Conservation (phyloP, 1,140 invertebrate genomes). For the Archivesica marissinica region DNA sequence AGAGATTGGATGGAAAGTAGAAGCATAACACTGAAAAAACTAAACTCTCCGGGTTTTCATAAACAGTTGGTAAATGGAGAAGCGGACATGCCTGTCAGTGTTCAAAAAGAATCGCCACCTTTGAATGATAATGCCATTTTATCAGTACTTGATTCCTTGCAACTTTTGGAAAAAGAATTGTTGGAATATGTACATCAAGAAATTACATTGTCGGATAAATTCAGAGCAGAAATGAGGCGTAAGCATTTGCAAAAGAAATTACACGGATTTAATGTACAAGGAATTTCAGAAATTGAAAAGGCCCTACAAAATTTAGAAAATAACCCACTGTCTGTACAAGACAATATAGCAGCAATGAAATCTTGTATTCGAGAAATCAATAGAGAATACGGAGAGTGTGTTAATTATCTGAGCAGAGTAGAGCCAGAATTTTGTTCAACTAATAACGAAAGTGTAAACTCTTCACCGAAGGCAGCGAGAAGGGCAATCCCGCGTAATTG, state of each 20-base stretch:
- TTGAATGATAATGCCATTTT: constrained; percentile 56
- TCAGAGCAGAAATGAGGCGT: constrained; percentile 41
- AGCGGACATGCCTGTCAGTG: neutral
- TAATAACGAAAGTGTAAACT: neutral
- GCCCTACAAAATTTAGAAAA: constrained; percentile 36
- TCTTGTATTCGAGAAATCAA: constrained; percentile 39
- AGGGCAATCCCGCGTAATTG: constrained; percentile 14
- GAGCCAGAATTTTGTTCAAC: neutral
- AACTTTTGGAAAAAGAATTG: constrained; percentile 53
- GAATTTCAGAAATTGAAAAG: constrained; percentile 50
- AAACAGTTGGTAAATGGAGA: constrained; percentile 4
- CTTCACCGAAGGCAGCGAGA: neutral
- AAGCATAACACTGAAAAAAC: constrained; percentile 30
- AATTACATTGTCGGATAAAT: constrained; percentile 43
- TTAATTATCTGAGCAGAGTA: constrained; percentile 39
- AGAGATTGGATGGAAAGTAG: constrained; percentile 57
- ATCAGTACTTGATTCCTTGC: constrained; percentile 51
- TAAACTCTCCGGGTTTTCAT: neutral
- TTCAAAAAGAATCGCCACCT: constrained; percentile 38
- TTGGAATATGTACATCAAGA: constrained; percentile 58
- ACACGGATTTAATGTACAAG: constrained; percentile 54
- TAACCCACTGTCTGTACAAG: constrained; percentile 32
- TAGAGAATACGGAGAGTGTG: constrained; percentile 53
- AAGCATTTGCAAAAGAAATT: constrained; percentile 54
- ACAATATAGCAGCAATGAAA: constrained; percentile 29